Evolutionary conservation across 1,140 invertebrate genomes (phyloP).

Genomic region (Linepithema humile): DNA sequence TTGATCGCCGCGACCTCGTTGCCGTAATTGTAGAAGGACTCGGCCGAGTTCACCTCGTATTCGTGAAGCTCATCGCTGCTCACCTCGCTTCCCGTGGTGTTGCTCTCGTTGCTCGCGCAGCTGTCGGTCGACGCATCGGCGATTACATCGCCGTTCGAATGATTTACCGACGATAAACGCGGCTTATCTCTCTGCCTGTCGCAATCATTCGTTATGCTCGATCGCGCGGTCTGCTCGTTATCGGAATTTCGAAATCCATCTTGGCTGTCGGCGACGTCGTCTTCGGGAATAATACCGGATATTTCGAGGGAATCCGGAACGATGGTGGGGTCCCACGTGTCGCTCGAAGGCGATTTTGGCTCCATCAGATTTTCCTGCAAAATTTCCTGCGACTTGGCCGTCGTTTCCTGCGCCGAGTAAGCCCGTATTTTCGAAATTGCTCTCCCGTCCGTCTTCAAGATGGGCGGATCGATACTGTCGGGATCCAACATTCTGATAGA

Average conservation of each 20-base stretch:
- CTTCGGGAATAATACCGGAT: not conserved
- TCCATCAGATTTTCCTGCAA: not conserved
- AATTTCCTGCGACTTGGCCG: not conserved
- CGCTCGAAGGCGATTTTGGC: not conserved
- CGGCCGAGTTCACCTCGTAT: conserved; percentile 67
- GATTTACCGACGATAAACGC: conserved; percentile 43
- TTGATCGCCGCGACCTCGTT: conserved; percentile 29
- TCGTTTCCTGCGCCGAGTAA: not conserved
- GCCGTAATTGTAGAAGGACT: not conserved
- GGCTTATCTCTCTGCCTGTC: conserved; percentile 45
- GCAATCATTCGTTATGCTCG: conserved; percentile 1
- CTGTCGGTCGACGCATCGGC: conserved; percentile 63
- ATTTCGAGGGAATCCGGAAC: conserved; percentile 81
- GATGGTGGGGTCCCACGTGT: conserved; percentile 69
- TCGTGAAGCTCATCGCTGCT: conserved; percentile 81
- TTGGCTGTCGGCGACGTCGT: not conserved
- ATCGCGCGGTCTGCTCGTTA: not conserved
- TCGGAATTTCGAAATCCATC: not conserved
- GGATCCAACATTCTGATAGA: conserved; percentile 80
- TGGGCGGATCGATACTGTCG: conserved; percentile 64
- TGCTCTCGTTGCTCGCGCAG: conserved; percentile 75
- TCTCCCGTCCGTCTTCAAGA: not conserved
- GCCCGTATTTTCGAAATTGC: not conserved
- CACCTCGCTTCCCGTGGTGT: conserved; percentile 76
- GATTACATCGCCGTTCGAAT: conserved; percentile 17